Percentiles rank a stretch among this genome's conserved stretches.
Evolutionary conservation across 1,140 invertebrate species (phyloP).

Genomic region (Cotesia chilonis): DNA sequence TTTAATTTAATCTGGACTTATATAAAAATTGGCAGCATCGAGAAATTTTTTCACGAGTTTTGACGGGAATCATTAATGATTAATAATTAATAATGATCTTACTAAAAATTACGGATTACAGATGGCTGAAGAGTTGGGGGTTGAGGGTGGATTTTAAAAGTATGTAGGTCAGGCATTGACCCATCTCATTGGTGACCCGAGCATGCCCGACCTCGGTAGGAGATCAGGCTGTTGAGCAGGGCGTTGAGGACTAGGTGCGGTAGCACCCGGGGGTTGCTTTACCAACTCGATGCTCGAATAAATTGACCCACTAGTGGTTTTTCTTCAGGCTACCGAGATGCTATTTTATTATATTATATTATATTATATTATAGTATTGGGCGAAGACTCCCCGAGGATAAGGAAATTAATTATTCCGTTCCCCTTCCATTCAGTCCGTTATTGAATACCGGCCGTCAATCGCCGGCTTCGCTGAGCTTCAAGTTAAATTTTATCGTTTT

Average conservation of each 20-base stretch:
- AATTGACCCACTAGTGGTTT: conserved; percentile 7
- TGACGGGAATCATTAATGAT: too few relatives aligned
- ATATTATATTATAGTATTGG: not conserved
- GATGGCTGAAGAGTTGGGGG: not conserved
- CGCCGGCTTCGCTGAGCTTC: too few relatives aligned
- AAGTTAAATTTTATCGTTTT: too few relatives aligned
- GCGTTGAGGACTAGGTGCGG: not conserved
- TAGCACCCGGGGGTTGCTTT: conserved; percentile 16
- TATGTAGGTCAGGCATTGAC: conserved; percentile 39
- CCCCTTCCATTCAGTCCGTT: too few relatives aligned
- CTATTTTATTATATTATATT: conserved; percentile 17
- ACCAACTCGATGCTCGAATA: conserved; percentile 24
- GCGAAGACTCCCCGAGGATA: too few relatives aligned
- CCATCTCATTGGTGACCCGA: conserved; percentile 35
- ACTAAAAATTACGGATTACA: not conserved
- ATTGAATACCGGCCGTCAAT: too few relatives aligned
- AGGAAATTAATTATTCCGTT: too few relatives aligned
- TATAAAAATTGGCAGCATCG: too few relatives aligned
- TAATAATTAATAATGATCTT: conserved; percentile 17
- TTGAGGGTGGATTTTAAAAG: conserved; percentile 29
- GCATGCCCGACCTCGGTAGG: conserved; percentile 28
- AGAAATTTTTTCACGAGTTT: too few relatives aligned
- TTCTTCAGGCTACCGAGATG: not conserved
- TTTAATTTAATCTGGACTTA: too few relatives aligned
- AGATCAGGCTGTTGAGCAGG: not conserved